Conservation (phyloP, 2,888 invertebrate genomes). For the Volucella inanis region DNA sequence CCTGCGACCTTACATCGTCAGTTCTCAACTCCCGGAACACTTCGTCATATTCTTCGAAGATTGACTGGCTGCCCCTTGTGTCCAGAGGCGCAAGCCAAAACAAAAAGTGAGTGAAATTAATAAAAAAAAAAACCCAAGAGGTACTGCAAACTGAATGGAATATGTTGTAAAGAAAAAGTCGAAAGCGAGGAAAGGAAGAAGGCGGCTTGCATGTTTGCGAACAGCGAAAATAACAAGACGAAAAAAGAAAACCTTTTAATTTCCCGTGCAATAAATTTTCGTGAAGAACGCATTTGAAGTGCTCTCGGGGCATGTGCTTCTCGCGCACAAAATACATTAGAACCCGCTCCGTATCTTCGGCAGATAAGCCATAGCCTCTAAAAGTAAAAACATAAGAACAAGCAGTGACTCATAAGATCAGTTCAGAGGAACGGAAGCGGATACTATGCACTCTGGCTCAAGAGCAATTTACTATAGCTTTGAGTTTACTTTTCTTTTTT, state of each 20-base stretch:
- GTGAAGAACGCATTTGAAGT: conserved; percentile 59
- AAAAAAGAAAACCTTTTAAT: conserved; percentile 73
- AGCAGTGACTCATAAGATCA: conserved; percentile 32
- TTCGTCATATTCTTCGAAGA: conserved; percentile 43
- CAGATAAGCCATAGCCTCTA: not conserved
- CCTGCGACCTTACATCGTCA: not conserved
- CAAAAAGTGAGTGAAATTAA: conserved; percentile 11
- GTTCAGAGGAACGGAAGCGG: conserved; percentile 60
- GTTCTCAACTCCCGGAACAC: conserved; percentile 3
- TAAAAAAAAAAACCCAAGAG: conserved; percentile 39
- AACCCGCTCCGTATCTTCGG: conserved; percentile 34
- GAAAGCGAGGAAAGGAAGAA: conserved; percentile 4
- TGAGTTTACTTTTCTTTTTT: conserved; percentile 19
- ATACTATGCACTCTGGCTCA: conserved; percentile 64
- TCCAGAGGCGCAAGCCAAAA: conserved; percentile 13
- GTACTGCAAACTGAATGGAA: conserved; percentile 32
- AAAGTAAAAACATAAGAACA: not conserved
- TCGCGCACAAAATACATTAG: conserved; percentile 62
- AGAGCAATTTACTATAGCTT: conserved; percentile 70
- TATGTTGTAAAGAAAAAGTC: conserved; percentile 14
- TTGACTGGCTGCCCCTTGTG: conserved; percentile 56
- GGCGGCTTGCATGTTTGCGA: not conserved
- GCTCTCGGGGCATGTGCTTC: conserved; percentile 63
- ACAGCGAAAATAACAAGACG: conserved; percentile 1
- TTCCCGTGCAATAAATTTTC: conserved; percentile 77